Conservation (phyloP, 2,888 invertebrate genomes). For the Parnassius glacialis region DNA sequence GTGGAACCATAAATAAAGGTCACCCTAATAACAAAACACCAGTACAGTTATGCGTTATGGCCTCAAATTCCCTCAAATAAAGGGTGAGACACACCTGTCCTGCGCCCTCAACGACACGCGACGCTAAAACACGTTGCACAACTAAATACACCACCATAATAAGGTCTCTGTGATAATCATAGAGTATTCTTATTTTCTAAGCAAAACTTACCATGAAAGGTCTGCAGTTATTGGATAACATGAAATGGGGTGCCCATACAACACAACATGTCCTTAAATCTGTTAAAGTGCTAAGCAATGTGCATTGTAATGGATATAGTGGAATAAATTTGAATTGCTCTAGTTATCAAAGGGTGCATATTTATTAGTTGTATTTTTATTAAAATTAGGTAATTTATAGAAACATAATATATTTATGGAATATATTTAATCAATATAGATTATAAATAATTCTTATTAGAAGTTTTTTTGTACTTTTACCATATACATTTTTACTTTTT, state of each 20-base stretch:
- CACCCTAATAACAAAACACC: constrained; percentile 50
- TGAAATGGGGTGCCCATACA: constrained; percentile 49
- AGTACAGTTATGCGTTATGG: constrained; percentile 67
- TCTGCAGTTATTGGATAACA: constrained; percentile 43
- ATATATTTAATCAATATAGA: too few species aligned
- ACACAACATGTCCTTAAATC: constrained; percentile 56
- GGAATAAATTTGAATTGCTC: constrained; percentile 45
- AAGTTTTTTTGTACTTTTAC: too few species aligned
- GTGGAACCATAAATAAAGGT: constrained; percentile 24
- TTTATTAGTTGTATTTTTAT: constrained; percentile 38
- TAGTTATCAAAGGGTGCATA: constrained; percentile 47
- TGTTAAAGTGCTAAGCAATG: constrained; percentile 63
- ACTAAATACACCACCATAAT: constrained; percentile 45
- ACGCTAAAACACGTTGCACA: constrained; percentile 58
- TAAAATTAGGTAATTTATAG: background rate
- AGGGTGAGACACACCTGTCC: constrained; percentile 76
- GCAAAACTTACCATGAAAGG: constrained; percentile 29
- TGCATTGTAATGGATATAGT: constrained; percentile 67
- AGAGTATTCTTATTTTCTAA: constrained; percentile 15
- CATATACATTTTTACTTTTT: too few species aligned
- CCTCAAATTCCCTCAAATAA: constrained; percentile 71
- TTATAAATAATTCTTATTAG: too few species aligned
- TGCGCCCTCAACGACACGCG: constrained; percentile 75
- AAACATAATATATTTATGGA: too few species aligned
- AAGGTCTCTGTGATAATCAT: constrained; percentile 42